Percentiles rank a stretch among this genome's conserved stretches.
Conservation (phyloP, 1,140 invertebrate species). For the Leucophenga varia region DNA sequence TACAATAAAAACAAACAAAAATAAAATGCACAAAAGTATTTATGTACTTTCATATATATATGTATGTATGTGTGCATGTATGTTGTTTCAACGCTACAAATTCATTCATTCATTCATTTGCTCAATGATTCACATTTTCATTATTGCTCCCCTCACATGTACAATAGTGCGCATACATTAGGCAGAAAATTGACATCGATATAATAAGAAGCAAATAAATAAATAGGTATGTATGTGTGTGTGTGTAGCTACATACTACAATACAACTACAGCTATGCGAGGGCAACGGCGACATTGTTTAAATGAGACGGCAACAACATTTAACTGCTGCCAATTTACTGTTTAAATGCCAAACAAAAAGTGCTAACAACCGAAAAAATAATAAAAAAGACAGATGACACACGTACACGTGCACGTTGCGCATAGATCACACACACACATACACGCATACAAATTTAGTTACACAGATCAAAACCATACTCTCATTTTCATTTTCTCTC, state of each 20-base stretch:
- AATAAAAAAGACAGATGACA: conserved; percentile 34
- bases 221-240: conserved; percentile 5
- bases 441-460: conserved; percentile 8
- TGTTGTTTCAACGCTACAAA: neutral
- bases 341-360: conserved; percentile 57
- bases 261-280: too few species aligned
- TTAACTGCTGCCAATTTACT: conserved; percentile 56
- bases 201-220: conserved; percentile 20
- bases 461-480: too few species aligned
- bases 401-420: too few species aligned
- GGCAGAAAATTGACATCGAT: conserved; percentile 53
- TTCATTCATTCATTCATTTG: conserved; percentile 37
- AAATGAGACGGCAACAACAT: conserved; percentile 27
- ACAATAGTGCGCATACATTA: too few species aligned
- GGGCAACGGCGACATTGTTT: neutral
- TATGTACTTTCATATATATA: too few species aligned
- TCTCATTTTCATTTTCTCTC: too few species aligned
- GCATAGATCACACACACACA: conserved; percentile 24
- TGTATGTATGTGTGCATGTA: neutral
- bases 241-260: too few species aligned
- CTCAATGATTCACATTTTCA: too few species aligned
- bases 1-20: too few species aligned
- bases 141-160: too few species aligned
- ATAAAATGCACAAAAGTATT: too few species aligned
- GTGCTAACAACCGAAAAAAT: conserved; percentile 50